Conservation (phyloP, 2,888 invertebrate genomes). For the Pterobdella sp. region DNA sequence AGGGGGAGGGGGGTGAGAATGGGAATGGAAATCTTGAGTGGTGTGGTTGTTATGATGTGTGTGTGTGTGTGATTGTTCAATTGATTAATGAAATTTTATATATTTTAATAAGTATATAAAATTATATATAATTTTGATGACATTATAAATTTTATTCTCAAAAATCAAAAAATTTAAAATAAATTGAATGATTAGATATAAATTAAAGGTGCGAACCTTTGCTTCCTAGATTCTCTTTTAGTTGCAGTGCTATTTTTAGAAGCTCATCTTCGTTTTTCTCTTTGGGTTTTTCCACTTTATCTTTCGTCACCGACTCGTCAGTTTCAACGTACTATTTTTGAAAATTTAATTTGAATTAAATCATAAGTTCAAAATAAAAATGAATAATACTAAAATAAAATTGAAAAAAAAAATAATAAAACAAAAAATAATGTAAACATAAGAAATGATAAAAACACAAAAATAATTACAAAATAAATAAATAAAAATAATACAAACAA, state of each 20-base stretch:
- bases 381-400: too few species aligned
- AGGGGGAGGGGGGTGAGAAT: slow-evolving; percentile 16
- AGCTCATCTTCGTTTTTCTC: not conserved
- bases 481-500: not conserved
- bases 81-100: too few species aligned
- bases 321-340: slow-evolving; percentile 47
- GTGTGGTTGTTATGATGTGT: not conserved
- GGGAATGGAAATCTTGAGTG: too few species aligned
- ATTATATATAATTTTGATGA: too few species aligned
- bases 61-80: too few species aligned
- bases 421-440: not conserved
- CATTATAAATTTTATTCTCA: not conserved
- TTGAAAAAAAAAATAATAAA: not conserved
- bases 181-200: not conserved
- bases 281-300: slow-evolving; percentile 35
- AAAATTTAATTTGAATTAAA: too few species aligned
- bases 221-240: too few species aligned
- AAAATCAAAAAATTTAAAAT: not conserved
- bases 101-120: too few species aligned
- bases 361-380: too few species aligned
- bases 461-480: not conserved
- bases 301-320: slow-evolving; percentile 43
- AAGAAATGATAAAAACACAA: slow-evolving; percentile 3
- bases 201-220: too few species aligned
- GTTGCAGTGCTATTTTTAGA: too few species aligned